A percentile compares a stretch with the other conserved stretches of the same genome.
These are phyloP conservation scores for Monodelphis domestica DNA, from an alignment of 2,797 vertebrate species.

Conservation along the genomic window DNA sequence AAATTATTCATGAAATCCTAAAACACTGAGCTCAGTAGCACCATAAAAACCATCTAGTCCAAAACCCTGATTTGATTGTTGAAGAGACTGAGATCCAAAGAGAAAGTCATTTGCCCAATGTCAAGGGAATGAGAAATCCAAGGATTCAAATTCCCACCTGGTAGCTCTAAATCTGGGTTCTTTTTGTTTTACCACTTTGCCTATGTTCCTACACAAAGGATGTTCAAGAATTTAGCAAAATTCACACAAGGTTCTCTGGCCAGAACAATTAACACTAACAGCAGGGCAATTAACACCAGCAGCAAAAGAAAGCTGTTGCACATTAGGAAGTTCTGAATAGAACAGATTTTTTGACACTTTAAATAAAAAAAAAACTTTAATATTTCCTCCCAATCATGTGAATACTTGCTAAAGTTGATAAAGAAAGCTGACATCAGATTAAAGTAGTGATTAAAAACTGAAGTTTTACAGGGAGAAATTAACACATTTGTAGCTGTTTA, in stretches of 20 bases:
- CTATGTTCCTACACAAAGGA: neutral
- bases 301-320: neutral
- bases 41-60: neutral
- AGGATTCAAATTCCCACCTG: neutral
- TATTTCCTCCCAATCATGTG: neutral
- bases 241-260: neutral
- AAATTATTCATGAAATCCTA: neutral
- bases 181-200: neutral
- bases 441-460: neutral
- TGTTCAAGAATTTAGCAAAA: neutral
- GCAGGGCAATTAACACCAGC: neutral
- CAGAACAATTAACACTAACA: neutral
- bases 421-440: neutral
- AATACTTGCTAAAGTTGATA: neutral
- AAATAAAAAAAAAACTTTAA: neutral
- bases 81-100: neutral
- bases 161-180: neutral
- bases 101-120: neutral
- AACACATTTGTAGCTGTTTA: neutral
- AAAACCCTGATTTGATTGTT: neutral
- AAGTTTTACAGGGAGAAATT: neutral
- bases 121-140: neutral
- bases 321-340: neutral
- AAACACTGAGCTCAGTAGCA: neutral
- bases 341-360: neutral